Evolutionary conservation across 2,113 vertebrate species (phyloP).

Genomic region (Plotosus lineatus): DNA sequence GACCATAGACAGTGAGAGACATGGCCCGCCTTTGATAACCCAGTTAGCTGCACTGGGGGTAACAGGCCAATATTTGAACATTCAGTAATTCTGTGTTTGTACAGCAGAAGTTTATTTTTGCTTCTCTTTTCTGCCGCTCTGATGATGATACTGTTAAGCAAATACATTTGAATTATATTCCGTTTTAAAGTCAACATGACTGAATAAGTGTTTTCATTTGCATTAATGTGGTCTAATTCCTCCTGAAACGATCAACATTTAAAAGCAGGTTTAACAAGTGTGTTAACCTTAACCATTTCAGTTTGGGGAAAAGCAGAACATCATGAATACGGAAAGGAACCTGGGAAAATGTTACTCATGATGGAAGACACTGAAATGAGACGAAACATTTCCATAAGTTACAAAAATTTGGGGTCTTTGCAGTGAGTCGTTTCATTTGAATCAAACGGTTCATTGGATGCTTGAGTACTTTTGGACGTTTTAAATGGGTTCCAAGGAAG

Average conservation of each 20-base stretch:
- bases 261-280: constrained; percentile 5
- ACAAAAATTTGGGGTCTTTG: background rate
- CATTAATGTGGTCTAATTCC: background rate
- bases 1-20: no score
- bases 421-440: background rate
- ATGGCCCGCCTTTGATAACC: no score
- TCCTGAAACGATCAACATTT: background rate
- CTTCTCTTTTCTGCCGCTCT: background rate
- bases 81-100: background rate
- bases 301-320: background rate
- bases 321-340: background rate
- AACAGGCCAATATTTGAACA: background rate
- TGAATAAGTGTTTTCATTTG: background rate
- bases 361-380: background rate
- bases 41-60: no score
- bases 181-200: background rate
- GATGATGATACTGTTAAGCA: background rate
- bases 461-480: no score
- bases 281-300: background rate
- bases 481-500: background rate
- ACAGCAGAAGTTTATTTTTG: background rate
- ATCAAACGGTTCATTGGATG: background rate
- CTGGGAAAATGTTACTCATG: no score
- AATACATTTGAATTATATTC: background rate
- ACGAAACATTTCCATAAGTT: background rate